Evolutionary conservation across 1,140 invertebrate species (phyloP).

Genomic region (Tigriopus japonicus): DNA sequence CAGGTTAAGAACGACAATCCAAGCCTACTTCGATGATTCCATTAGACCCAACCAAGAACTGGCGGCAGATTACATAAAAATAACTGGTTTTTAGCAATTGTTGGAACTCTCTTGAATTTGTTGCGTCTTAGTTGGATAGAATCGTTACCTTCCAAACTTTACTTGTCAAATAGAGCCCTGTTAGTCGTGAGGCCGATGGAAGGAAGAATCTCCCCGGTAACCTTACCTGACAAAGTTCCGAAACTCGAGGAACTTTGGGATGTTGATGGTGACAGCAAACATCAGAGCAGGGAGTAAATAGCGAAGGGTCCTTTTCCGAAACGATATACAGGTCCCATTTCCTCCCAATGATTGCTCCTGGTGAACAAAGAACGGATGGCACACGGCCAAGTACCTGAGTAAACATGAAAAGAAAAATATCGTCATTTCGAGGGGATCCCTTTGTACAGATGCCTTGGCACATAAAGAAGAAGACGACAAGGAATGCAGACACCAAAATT

Average conservation of each 20-base stretch:
- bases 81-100: too few relatives aligned
- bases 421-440: neutral
- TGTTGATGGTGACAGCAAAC: neutral
- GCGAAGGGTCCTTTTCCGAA: neutral
- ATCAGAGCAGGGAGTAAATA: neutral
- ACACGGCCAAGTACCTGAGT: neutral
- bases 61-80: too few relatives aligned
- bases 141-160: too few relatives aligned
- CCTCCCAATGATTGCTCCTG: neutral
- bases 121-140: too few relatives aligned
- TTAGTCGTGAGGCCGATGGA: neutral
- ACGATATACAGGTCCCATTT: neutral
- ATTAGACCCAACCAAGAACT: too few relatives aligned
- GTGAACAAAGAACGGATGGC: constrained; percentile 2
- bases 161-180: too few relatives aligned
- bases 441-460: neutral
- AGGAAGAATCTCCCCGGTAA: neutral
- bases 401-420: neutral
- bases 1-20: neutral
- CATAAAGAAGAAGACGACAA: too few relatives aligned
- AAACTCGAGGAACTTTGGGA: constrained; percentile 5
- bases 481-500: too few relatives aligned
- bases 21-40: too few relatives aligned
- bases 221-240: neutral
- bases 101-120: too few relatives aligned